Conservation (phyloP, 1,140 invertebrate genomes). For the Brachionus rubens region DNA sequence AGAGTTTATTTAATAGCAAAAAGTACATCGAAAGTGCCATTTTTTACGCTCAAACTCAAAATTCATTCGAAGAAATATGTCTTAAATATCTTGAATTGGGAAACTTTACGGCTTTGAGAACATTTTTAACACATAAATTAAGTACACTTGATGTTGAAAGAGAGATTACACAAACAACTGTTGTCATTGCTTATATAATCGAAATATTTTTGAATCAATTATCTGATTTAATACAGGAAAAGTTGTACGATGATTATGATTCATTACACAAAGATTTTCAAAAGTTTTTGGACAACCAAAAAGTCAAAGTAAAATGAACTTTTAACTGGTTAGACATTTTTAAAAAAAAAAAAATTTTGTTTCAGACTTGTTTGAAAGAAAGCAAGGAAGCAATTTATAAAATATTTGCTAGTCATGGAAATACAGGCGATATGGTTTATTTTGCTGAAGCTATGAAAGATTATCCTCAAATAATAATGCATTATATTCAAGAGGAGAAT, state of each 20-base stretch:
- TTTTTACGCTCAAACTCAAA: slow-evolving; percentile 79
- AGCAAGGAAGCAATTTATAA: slow-evolving; percentile 80
- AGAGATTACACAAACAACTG: slow-evolving; percentile 72
- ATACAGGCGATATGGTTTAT: slow-evolving; percentile 79
- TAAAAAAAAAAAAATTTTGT: slow-evolving; percentile 15
- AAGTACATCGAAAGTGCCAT: slow-evolving; percentile 77
- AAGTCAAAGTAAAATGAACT: slow-evolving; percentile 52
- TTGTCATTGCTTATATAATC: slow-evolving; percentile 86
- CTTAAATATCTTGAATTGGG: slow-evolving; percentile 82
- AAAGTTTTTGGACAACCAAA: slow-evolving; percentile 51
- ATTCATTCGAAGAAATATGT: slow-evolving; percentile 88
- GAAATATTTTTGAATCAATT: slow-evolving; percentile 85
- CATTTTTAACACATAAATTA: slow-evolving; percentile 70
- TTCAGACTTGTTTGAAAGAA: slow-evolving; percentile 65
- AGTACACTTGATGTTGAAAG: slow-evolving; percentile 53
- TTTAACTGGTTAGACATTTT: background rate
- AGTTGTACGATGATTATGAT: slow-evolving; percentile 64
- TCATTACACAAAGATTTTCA: slow-evolving; percentile 75
- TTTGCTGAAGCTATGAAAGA: slow-evolving; percentile 82
- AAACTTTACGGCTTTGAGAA: slow-evolving; percentile 78
- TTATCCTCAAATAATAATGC: slow-evolving; percentile 81
- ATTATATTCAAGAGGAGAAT: slow-evolving; percentile 74
- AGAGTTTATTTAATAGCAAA: slow-evolving; percentile 75
- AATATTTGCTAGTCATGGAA: slow-evolving; percentile 84
- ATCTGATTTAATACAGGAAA: slow-evolving; percentile 64